Conservation (phyloP, 2,113 vertebrate species). For the Pachycephala philippinensis region DNA sequence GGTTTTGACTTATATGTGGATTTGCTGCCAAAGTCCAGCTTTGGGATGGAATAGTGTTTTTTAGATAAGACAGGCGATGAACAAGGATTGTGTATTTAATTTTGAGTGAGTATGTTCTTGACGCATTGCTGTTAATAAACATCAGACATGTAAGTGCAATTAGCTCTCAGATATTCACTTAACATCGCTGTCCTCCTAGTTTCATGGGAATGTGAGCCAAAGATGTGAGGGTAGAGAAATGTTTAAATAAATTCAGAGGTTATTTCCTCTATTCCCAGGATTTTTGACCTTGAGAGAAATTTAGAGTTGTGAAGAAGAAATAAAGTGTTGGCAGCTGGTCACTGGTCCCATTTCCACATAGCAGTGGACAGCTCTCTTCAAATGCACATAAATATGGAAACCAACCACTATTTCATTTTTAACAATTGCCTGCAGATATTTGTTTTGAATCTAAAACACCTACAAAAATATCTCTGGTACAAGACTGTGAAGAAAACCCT, state of each 20-base stretch:
- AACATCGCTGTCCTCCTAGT: neutral
- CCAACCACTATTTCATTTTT: neutral
- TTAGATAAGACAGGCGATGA: neutral
- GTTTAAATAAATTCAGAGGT: neutral
- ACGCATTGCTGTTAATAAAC: neutral
- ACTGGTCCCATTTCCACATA: neutral
- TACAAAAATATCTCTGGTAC: neutral
- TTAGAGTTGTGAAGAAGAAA: neutral
- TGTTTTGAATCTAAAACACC: neutral
- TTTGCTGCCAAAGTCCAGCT: neutral
- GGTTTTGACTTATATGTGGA: neutral
- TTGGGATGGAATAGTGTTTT: neutral
- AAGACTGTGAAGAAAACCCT: neutral
- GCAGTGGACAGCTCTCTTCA: neutral
- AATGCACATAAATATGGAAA: neutral
- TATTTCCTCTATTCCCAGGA: neutral
- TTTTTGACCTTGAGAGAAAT: neutral
- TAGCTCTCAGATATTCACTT: neutral
- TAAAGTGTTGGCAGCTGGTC: neutral
- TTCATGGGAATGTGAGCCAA: neutral
- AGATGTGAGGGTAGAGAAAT: neutral
- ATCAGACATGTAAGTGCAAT: neutral
- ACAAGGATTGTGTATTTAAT: neutral
- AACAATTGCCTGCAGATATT: neutral
- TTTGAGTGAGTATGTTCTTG: neutral